A percentile compares a stretch with the other conserved stretches of the same genome.
These are phyloP conservation scores for Barnardius zonarius DNA, from an alignment of 2,113 vertebrate species.

Conservation along the genomic window DNA sequence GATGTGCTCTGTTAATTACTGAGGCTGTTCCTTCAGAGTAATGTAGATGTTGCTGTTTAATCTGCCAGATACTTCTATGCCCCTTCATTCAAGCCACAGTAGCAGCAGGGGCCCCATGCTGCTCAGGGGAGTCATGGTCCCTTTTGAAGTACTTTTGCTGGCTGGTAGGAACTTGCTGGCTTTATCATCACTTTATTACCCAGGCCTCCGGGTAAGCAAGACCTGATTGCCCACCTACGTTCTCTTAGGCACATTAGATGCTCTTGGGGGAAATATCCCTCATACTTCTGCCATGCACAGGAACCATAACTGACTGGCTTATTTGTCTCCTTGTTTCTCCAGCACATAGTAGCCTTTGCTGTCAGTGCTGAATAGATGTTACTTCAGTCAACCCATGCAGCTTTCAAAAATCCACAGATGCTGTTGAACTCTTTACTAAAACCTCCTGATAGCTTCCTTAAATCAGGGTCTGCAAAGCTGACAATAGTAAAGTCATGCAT, in stretches of 20 bases:
- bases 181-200: not conserved
- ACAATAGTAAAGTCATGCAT: not conserved
- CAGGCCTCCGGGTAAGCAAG: not conserved
- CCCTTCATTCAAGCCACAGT: not conserved
- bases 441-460: not conserved
- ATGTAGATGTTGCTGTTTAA: not conserved
- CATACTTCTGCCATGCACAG: not conserved
- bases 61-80: not conserved
- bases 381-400: not conserved
- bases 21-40: not conserved
- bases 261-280: not conserved
- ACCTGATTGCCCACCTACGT: not conserved
- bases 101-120: not conserved
- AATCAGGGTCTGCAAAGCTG: not conserved
- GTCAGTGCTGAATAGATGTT: not conserved
- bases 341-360: not conserved
- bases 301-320: not conserved
- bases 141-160: not conserved
- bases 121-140: not conserved
- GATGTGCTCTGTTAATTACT: not conserved
- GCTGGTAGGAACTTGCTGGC: not conserved
- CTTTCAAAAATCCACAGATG: not conserved
- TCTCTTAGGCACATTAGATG: not conserved
- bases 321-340: not conserved
- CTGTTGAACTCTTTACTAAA: not conserved